A percentile compares a stretch with the other conserved stretches of the same genome.
Conservation (phyloP, 2,113 vertebrate species). For the Cyprinodon brontotheroides region DNA sequence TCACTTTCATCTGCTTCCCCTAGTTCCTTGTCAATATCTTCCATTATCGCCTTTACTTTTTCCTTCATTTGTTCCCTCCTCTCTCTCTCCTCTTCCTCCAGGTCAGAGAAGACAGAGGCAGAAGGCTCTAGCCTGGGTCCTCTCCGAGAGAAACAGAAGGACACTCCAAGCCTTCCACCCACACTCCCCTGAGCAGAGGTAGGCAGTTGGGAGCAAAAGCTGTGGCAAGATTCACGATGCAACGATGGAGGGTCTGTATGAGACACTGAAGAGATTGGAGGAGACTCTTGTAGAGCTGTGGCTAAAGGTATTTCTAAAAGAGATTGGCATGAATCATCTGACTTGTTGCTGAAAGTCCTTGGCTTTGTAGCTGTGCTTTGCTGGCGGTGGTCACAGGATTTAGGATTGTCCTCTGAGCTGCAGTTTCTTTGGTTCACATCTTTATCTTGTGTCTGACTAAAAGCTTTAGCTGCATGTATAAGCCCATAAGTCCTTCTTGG, state of each 20-base stretch:
- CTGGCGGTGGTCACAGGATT: slow-evolving; percentile 58
- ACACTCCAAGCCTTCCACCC: slow-evolving; percentile 85
- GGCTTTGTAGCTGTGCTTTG: slow-evolving; percentile 29
- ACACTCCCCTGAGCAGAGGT: slow-evolving; percentile 42
- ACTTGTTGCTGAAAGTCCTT: slow-evolving; percentile 46
- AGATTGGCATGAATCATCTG: slow-evolving; percentile 51
- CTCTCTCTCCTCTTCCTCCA: slow-evolving; percentile 82
- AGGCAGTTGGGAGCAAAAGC: slow-evolving; percentile 71
- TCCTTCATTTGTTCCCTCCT: slow-evolving; percentile 73
- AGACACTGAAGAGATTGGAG: slow-evolving; percentile 28
- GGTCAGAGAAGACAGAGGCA: slow-evolving; percentile 94
- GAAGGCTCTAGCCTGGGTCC: slow-evolving; percentile 92
- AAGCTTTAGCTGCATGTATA: slow-evolving; percentile 77
- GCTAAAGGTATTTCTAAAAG: slow-evolving; percentile 28
- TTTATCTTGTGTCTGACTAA: slow-evolving; percentile 75
- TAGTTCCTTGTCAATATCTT: slow-evolving; percentile 65
- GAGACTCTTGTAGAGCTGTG: slow-evolving; percentile 30
- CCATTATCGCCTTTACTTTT: slow-evolving; percentile 64
- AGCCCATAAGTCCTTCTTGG: slow-evolving; percentile 79
- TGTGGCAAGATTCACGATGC: slow-evolving; percentile 32
- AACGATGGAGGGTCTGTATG: slow-evolving; percentile 26
- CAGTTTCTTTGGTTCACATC: slow-evolving; percentile 70
- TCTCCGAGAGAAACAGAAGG: slow-evolving; percentile 95
- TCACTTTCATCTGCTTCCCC: slow-evolving; percentile 43
- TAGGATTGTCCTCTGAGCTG: slow-evolving; percentile 65